phyloP scores from a whole-genome alignment of 1,140 invertebrate genomes.

The Heliconius hewitsoni region DNA sequence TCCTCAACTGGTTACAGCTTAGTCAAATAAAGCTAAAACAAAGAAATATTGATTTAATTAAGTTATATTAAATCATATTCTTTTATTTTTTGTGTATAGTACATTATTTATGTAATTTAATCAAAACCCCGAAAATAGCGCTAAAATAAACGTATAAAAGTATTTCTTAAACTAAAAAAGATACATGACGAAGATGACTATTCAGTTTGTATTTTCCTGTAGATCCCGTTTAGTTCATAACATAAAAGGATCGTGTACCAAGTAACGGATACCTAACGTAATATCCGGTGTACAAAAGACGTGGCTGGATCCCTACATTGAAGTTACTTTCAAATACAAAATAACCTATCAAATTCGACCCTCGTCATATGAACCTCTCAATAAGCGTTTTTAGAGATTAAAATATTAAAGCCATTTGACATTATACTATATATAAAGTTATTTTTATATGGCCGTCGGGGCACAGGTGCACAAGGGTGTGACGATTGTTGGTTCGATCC shows the following conservation, averaged over 20 bases:
- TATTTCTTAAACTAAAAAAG: neutral
- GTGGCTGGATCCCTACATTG: neutral
- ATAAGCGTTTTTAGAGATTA: slow-evolving; percentile 7
- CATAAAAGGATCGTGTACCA: neutral
- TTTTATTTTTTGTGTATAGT: no score
- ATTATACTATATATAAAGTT: neutral
- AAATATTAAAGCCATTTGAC: neutral
- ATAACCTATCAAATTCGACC: neutral
- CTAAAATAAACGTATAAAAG: no score
- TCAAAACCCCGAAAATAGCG: no score
- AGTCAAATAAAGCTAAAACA: no score
- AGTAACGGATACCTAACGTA: slow-evolving; percentile 1
- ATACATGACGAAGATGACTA: no score
- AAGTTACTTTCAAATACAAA: neutral
- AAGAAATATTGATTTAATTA: no score
- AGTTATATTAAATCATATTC: no score
- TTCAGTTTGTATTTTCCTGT: no score
- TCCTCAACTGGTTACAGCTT: no score
- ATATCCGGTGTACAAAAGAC: slow-evolving; percentile 7
- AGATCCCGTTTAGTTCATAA: slow-evolving; percentile 7
- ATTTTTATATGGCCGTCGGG: neutral
- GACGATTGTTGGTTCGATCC: no score
- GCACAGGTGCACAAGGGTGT: no score
- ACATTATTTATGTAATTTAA: no score
- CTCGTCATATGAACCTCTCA: neutral